Base-by-base conservation (phyloP, 1,140 invertebrate genomes). In the Apocrypta bakeri region DNA sequence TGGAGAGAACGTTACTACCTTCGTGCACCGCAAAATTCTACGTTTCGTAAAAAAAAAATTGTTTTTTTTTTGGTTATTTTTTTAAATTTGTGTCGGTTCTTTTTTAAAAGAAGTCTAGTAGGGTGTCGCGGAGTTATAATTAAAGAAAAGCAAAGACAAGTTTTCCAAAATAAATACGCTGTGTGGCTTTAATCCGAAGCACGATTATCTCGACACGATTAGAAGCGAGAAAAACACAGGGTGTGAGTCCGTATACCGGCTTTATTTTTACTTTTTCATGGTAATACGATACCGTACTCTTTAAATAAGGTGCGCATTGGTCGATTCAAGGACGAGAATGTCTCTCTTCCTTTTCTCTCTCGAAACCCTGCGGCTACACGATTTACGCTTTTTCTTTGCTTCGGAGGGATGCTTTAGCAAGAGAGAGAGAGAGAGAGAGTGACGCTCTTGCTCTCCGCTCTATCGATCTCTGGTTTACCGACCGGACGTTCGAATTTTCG, bases 251-350 rank as follows among this genome's bases (percentile, higher is more conserved):
- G 27, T 25, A 40, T 3, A 11, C 37, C 31, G 61, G 37, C 29
- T 81, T 81, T 82, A 82, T 82, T 82, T 76, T 82, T 82, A 71
- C 42, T 77, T 72, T 69, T 82, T 77, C 48, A 64, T 40, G 48
- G 81, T 82, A 82, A 82, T 77, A 61, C 66, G 74, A 82, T 77
- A 82, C 66, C 40, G 66, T 77, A 72, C 81, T 82, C 81, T 83
- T 83, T 78, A 78, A 83, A 83, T 73, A 78, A 83, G 75, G 63
- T 78, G 69, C 25, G 48, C 81, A 78, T 78, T 64, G 42, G 31
- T 31, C 74, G 81, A 78, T 83, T 83, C 81, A 83, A 85, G 82
- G 82, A 83, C 82, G 61, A 81, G 79, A 85, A 85, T 85, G 82
- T 79, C 79, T 81, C 83, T 73, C 82, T 64, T 56, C 40, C 25